Conservation (phyloP, 2,113 vertebrate genomes). For the Eulacestoma nigropectus region DNA sequence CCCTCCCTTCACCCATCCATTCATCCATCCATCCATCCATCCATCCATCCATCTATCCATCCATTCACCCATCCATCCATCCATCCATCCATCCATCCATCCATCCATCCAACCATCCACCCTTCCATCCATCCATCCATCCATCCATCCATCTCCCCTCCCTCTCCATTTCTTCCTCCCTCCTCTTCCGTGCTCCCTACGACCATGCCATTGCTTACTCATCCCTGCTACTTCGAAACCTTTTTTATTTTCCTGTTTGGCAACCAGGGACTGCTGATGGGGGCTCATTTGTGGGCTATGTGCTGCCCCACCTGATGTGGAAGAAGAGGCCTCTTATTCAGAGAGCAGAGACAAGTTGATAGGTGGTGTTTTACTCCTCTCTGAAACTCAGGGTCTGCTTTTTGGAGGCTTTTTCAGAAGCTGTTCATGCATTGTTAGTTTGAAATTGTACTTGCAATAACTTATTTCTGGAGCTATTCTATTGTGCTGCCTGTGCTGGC, state of each 20-base stretch:
- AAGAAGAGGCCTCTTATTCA: background rate
- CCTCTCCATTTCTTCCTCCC: background rate
- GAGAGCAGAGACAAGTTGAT: background rate
- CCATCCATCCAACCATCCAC: background rate
- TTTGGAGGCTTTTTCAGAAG: background rate
- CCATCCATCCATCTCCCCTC: background rate
- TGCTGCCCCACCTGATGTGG: background rate
- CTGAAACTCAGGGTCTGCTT: background rate
- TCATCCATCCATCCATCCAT: background rate
- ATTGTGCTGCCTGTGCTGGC: background rate
- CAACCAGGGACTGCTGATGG: background rate
- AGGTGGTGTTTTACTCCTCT: background rate
- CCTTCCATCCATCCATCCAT: background rate
- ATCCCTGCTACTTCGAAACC: background rate
- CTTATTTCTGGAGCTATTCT: background rate
- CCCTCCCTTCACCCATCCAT: no score
- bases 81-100: background rate
- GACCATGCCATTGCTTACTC: background rate
- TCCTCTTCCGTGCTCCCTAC: background rate
- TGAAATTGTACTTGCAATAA: conserved; percentile 1
- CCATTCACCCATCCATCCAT: background rate
- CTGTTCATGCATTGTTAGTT: background rate
- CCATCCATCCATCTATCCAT: background rate
- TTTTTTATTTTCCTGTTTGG: background rate
- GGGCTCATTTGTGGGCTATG: background rate